Conservation (phyloP, 1,140 invertebrate genomes). For the Ips typographus region DNA sequence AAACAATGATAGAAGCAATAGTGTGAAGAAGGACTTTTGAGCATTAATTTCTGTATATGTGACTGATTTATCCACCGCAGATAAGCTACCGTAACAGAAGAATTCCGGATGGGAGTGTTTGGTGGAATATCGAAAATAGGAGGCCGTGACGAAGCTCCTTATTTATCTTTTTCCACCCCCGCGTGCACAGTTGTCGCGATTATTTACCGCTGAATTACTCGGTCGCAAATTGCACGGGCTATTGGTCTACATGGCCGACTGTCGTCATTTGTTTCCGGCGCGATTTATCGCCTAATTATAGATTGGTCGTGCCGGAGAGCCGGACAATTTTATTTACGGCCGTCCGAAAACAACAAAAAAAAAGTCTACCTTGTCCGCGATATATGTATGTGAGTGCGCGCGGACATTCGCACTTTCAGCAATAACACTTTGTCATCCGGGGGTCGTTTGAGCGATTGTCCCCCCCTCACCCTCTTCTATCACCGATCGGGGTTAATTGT, state of each 20-base stretch:
- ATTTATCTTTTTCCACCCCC: slow-evolving; percentile 18
- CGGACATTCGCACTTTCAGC: slow-evolving; percentile 19
- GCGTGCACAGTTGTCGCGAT: slow-evolving; percentile 30
- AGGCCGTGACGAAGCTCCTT: neutral
- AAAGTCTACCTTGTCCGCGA: slow-evolving; percentile 22
- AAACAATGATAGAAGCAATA: too few relatives aligned
- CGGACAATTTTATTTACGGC: slow-evolving; percentile 29
- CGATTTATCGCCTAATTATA: slow-evolving; percentile 52
- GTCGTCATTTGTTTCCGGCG: slow-evolving; percentile 50
- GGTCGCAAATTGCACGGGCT: slow-evolving; percentile 51
- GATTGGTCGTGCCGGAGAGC: slow-evolving; percentile 43
- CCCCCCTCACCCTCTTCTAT: neutral
- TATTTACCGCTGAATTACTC: slow-evolving; percentile 49
- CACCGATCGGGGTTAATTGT: neutral
- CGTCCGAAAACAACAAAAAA: slow-evolving; percentile 10
- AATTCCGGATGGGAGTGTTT: neutral
- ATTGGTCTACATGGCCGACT: slow-evolving; percentile 51
- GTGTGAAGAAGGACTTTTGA: too few relatives aligned
- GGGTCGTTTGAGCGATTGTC: neutral
- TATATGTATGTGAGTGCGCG: slow-evolving; percentile 16
- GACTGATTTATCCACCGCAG: too few relatives aligned
- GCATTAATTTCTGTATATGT: too few relatives aligned
- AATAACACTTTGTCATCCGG: slow-evolving; percentile 19
- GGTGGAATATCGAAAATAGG: neutral
- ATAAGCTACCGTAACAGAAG: too few relatives aligned